Base-by-base conservation (phyloP, 2,797 vertebrate species). In the Sebastes wilsoni region DNA sequence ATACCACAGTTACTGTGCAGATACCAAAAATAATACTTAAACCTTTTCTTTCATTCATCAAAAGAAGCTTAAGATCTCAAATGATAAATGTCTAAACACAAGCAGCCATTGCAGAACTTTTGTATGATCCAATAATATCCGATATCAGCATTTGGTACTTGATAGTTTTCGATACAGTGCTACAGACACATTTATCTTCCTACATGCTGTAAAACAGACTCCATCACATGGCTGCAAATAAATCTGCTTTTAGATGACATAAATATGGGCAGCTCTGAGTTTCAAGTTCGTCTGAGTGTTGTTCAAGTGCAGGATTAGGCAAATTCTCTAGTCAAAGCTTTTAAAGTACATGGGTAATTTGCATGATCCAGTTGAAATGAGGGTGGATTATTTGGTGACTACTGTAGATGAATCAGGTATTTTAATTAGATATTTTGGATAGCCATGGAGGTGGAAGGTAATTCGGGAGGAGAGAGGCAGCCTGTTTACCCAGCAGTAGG, bases 351-450 rank as follows among this genome's bases (percentile, higher is more conserved):
- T 13, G 64, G 38, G 7, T 73, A 52, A 90, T 85, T 87, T 79
- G 61, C 79, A 88, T 83, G 77, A 86, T 85, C 74, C 70, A 62
- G 32, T 70, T 80, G 28, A 79, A 89, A 89, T 82, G 20, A 71
- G 49, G 71, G 78, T 64, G 28, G 58, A 76, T 84, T 82, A 75
- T 89, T 84, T 61, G 34, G 54, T 78, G 77, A 82, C 38, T 59
- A 28, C 55, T 38, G 36, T 60, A 13, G 66, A 72, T 82, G 61
- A 85, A 77, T 74, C 64, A 36, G 30, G 68, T 67, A 62, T 87
- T 88, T 84, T 77, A 76, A 87, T 80, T 7, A 65, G 55, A 49
- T 79, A 30, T 65, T 81, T 77, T 61, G 32, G 30, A 46, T 66
- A 38, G 23, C 14, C 58, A 52, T 60, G 8, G 66, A 83, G 66